phyloP scores from a whole-genome alignment of 2,888 invertebrate genomes.

The Cheilosia impressa region DNA sequence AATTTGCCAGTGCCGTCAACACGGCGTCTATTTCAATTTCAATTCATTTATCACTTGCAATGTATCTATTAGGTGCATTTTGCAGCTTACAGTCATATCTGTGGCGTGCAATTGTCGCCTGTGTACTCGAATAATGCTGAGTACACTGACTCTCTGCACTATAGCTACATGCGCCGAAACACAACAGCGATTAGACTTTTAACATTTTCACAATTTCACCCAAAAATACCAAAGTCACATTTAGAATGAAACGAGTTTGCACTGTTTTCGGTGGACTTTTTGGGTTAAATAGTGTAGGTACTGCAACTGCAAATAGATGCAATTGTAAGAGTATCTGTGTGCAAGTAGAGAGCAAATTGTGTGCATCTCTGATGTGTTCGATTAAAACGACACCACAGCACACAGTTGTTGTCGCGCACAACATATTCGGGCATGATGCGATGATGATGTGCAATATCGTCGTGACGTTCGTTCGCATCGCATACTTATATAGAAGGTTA shows the following conservation, averaged over 20 bases:
- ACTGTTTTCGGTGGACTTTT: constrained; percentile 45
- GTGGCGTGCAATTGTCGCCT: constrained; percentile 37
- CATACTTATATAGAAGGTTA: neutral
- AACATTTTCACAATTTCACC: constrained; percentile 72
- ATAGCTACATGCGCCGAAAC: constrained; percentile 9
- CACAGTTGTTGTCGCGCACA: constrained; percentile 38
- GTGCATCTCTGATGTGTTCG: constrained; percentile 35
- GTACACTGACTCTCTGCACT: neutral
- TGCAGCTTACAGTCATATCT: constrained; percentile 47
- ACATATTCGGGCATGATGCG: constrained; percentile 34
- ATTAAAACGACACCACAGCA: constrained; percentile 36
- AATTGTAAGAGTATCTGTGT: constrained; percentile 33
- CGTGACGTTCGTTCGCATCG: constrained; percentile 10
- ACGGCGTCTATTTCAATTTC: constrained; percentile 75
- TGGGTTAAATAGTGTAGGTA: constrained; percentile 49
- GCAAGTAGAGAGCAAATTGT: neutral
- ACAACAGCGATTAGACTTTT: constrained; percentile 72
- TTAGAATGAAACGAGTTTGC: constrained; percentile 64
- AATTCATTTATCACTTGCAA: constrained; percentile 75
- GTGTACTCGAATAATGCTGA: constrained; percentile 30
- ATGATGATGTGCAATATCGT: constrained; percentile 41
- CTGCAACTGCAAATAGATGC: constrained; percentile 53
- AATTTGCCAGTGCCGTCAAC: constrained; percentile 76
- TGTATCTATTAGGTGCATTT: constrained; percentile 72
- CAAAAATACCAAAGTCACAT: constrained; percentile 70